Conservation (phyloP, 2,113 vertebrate genomes). For the Shinisaurus crocodilurus region DNA sequence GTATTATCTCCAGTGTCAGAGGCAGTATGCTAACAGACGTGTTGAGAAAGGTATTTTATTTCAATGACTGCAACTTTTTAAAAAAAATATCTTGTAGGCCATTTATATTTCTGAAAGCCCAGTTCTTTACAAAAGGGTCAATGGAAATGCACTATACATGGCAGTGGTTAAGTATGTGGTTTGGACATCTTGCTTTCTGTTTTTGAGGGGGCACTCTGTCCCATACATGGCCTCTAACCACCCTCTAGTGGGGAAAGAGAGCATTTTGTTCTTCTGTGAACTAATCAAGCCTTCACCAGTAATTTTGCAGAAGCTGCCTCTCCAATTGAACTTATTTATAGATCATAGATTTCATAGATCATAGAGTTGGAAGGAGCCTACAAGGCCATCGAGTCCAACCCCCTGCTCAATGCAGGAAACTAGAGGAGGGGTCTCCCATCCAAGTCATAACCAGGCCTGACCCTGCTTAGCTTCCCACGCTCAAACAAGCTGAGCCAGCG, state of each 20-base stretch:
- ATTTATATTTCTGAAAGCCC: not conserved
- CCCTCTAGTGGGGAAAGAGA: conserved; percentile 18
- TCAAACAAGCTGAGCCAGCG: no score
- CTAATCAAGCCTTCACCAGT: no score
- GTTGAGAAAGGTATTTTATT: not conserved
- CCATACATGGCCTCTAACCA: not conserved
- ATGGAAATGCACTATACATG: not conserved
- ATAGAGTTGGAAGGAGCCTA: no score
- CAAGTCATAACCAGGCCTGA: no score
- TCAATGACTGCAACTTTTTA: not conserved
- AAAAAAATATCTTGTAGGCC: not conserved
- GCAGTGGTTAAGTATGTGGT: not conserved
- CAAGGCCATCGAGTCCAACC: no score
- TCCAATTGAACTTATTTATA: not conserved
- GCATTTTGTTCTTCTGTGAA: not conserved
- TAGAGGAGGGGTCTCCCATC: no score
- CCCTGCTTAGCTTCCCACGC: no score
- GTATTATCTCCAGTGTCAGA: no score
- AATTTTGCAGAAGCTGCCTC: accelerated
- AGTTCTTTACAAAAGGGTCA: not conserved
- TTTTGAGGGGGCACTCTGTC: not conserved
- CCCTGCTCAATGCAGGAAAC: no score
- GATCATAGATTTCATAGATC: no score
- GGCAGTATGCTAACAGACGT: no score
- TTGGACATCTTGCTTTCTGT: not conserved